Conservation (phyloP, 53 echinoderm and acorn worm genomes). For the Zoroaster sp. region DNA sequence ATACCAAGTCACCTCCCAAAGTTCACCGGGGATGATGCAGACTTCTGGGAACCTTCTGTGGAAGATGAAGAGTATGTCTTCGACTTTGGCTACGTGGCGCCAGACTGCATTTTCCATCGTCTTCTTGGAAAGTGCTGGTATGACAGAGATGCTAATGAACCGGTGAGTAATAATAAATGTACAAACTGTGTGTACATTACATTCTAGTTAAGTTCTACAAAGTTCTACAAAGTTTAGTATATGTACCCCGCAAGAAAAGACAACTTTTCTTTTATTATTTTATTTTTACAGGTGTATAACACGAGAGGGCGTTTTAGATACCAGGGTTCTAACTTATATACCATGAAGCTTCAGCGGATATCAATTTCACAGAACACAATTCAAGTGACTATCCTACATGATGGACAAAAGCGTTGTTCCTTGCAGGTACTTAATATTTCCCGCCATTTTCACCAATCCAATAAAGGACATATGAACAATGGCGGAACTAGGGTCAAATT, state of each 20-base stretch:
- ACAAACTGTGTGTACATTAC: too few relatives aligned
- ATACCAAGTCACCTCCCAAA: constrained; percentile 38
- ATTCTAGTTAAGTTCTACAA: too few relatives aligned
- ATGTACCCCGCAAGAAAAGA: too few relatives aligned
- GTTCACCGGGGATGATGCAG: neutral
- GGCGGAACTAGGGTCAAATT: too few relatives aligned
- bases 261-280: neutral
- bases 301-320: constrained; percentile 48
- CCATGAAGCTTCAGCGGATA: constrained; percentile 2
- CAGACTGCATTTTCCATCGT: constrained; percentile 36
- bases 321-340: constrained; percentile 13
- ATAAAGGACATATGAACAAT: too few relatives aligned
- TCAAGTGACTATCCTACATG: constrained; percentile 29
- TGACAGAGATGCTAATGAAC: neutral
- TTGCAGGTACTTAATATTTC: neutral
- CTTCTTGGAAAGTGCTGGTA: constrained; percentile 46
- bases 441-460: neutral
- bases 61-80: constrained; percentile 55
- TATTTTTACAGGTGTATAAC: neutral
- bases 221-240: too few relatives aligned
- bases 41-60: constrained; percentile 27
- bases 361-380: constrained; percentile 40
- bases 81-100: constrained; percentile 48
- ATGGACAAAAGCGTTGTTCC: constrained; percentile 5
- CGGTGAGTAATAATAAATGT: constrained; percentile 3